phyloP scores from a whole-genome alignment of 2,797 vertebrate genomes.

The Rhinella marina region DNA sequence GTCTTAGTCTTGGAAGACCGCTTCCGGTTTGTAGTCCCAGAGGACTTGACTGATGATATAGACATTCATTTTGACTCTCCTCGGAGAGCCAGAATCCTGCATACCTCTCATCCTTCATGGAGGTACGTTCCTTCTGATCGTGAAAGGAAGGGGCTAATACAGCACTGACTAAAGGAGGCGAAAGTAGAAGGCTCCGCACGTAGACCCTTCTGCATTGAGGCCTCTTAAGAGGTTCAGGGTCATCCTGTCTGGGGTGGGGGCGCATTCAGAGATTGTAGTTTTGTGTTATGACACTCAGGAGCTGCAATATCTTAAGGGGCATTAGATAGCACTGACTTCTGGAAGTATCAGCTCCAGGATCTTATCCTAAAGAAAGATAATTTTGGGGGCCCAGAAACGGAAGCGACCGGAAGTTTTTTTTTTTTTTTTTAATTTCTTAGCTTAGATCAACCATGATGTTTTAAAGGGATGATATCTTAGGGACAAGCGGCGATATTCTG shows the following conservation, averaged over 20 bases:
- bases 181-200: not conserved
- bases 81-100: slow-evolving; percentile 20
- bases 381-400: not conserved
- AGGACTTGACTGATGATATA: not conserved
- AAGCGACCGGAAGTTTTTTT: not conserved
- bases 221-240: slow-evolving; percentile 20
- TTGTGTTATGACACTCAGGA: slow-evolving; percentile 35
- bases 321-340: slow-evolving; percentile 37
- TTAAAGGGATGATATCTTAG: not conserved
- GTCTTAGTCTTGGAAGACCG: not conserved
- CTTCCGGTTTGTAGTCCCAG: not conserved
- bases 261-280: not conserved
- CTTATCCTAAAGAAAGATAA: not conserved
- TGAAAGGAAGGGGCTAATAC: slow-evolving; percentile 8
- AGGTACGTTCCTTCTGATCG: slow-evolving; percentile 17
- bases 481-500: not conserved
- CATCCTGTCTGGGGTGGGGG: not conserved
- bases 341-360: not conserved
- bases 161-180: slow-evolving; percentile 25
- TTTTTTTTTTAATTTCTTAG: not conserved
- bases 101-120: slow-evolving; percentile 40
- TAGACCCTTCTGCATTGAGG: not conserved
- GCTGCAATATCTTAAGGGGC: slow-evolving; percentile 15
- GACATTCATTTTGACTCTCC: not conserved
- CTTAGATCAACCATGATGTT: not conserved